These are phyloP conservation scores for Lepisosteus oculatus DNA, from an alignment of 2,113 vertebrate genomes.

Conservation along the genomic window DNA sequence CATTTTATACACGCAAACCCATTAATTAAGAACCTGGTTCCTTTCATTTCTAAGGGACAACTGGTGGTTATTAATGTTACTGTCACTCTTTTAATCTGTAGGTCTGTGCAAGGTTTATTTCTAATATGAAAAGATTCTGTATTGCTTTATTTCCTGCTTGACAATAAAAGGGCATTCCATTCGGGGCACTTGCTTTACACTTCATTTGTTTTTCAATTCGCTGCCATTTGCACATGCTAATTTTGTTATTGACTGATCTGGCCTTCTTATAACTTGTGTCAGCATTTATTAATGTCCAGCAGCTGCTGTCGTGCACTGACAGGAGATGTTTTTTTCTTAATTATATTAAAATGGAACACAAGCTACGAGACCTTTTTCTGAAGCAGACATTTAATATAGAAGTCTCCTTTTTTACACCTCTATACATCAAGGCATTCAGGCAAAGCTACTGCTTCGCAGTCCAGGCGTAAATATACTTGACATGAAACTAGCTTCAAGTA, in stretches of 20 bases:
- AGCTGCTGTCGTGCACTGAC: not conserved
- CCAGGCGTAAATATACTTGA: no score
- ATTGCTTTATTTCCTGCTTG: conserved; percentile 1
- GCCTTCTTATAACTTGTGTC: conserved; percentile 1
- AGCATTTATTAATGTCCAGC: not conserved
- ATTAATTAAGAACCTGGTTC: no score
- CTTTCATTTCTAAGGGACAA: no score
- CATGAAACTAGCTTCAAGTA: no score
- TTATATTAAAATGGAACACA: no score
- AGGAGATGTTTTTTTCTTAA: not conserved
- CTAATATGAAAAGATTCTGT: not conserved
- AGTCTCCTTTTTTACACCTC: no score
- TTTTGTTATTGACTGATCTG: conserved; percentile 1
- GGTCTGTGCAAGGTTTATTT: not conserved
- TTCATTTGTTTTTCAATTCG: conserved; percentile 9
- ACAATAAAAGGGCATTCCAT: conserved; percentile 10
- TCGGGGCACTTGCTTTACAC: conserved; percentile 4
- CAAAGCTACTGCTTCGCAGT: no score
- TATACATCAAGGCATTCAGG: no score
- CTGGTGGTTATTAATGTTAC: not conserved
- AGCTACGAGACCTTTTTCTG: no score
- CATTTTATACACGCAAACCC: no score
- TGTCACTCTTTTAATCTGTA: not conserved
- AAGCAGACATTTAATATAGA: no score
- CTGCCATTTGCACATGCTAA: conserved; percentile 7